Percentiles rank a stretch among this genome's conserved stretches.
phyloP scores from a whole-genome alignment of 2,113 vertebrate species.

The Numenius arquata region DNA sequence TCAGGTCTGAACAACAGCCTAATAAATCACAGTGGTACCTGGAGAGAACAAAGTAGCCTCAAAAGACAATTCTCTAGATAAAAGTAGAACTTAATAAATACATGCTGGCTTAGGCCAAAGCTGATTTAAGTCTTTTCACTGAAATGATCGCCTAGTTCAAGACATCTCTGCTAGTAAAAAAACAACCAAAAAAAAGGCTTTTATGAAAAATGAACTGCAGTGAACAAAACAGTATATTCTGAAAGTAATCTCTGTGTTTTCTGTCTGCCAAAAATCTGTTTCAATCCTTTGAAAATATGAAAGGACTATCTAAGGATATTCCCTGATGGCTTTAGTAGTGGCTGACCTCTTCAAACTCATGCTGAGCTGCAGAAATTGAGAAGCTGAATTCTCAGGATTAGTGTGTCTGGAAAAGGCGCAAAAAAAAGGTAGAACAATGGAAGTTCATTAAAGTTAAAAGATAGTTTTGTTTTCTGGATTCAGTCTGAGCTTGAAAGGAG shows the following conservation, averaged over 20 bases:
- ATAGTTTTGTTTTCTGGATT: constrained; percentile 25
- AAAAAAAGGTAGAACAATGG: not conserved
- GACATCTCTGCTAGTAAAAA: not conserved
- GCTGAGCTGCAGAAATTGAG: not conserved
- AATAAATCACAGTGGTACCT: not conserved
- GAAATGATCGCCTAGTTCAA: not conserved
- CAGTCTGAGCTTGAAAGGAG: not conserved
- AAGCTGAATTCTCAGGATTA: not conserved
- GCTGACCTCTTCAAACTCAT: not conserved
- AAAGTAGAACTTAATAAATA: not conserved
- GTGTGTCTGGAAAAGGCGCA: not conserved
- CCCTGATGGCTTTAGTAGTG: not conserved
- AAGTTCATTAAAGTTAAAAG: not conserved
- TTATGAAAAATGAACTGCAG: not conserved
- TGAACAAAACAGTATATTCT: not conserved
- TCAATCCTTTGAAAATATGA: not conserved
- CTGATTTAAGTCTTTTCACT: not conserved
- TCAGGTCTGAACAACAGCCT: not conserved
- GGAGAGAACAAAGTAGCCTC: not conserved
- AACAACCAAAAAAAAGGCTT: not conserved
- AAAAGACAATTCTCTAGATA: not conserved
- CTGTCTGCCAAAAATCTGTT: not conserved
- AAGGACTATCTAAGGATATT: not conserved
- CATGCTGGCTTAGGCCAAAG: not conserved
- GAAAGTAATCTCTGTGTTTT: not conserved